phyloP scores from a whole-genome alignment of 2,888 invertebrate genomes.

The Drosophila formosana region DNA sequence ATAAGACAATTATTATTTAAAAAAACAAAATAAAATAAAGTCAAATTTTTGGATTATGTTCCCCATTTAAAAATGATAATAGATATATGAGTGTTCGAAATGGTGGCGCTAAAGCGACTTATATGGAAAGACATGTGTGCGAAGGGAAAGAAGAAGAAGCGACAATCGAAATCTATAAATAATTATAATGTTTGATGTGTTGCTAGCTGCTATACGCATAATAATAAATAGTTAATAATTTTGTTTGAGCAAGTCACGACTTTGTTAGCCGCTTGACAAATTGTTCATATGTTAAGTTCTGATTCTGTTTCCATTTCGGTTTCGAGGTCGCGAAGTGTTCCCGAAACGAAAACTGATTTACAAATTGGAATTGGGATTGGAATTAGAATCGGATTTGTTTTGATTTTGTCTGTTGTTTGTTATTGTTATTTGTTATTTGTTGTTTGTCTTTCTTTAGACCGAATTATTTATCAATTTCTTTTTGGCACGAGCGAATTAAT shows the following conservation, averaged over 20 bases:
- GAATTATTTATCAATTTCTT: conserved; percentile 49
- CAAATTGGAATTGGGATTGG: conserved; percentile 46
- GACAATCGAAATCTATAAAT: conserved; percentile 27
- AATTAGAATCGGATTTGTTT: conserved; percentile 10
- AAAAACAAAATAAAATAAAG: too few species aligned
- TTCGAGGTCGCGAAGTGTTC: conserved; percentile 30
- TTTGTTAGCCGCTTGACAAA: conserved; percentile 62
- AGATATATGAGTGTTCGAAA: background rate
- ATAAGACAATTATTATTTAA: too few species aligned
- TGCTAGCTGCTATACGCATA: conserved; percentile 50
- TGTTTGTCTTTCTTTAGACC: conserved; percentile 19
- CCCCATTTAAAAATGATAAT: too few species aligned
- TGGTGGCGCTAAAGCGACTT: background rate
- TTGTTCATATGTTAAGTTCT: conserved; percentile 26
- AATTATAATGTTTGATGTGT: conserved; percentile 41
- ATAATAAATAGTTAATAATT: conserved; percentile 38
- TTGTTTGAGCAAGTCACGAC: conserved; percentile 66
- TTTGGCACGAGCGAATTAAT: conserved; percentile 46
- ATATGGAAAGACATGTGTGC: background rate
- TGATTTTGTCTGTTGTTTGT: background rate
- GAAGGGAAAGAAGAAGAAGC: background rate
- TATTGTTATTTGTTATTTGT: conserved; percentile 3
- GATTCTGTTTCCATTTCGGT: conserved; percentile 3
- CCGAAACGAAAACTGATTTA: conserved; percentile 52
- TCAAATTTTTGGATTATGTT: too few species aligned